Evolutionary conservation across 2,113 vertebrate species (phyloP), one percentile per base, ranked within the genome.

Genomic region (Anarrhichthys ocellatus): DNA sequence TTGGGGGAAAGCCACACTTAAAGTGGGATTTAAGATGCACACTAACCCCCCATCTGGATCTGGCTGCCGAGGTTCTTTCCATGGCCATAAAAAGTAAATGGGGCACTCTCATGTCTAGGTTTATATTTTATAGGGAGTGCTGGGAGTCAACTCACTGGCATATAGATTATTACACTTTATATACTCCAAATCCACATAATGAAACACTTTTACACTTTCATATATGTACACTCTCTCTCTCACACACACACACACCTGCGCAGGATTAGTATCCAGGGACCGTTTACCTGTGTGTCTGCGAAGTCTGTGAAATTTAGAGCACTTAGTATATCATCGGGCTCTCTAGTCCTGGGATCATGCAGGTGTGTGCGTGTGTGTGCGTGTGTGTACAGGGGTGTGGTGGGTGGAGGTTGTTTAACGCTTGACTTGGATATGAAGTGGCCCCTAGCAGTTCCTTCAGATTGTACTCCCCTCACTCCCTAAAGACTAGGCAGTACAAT

Each of bases 141-240:
- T 72, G 27, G 32, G 29, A 84, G 73, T 84, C 22, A 73, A 44
- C 54, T 58, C 54, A 58, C 83, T 81, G 73, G 82, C 64, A 83
- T 81, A 80, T 76, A 86, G 70, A 88, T 89, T 83, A 86, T 82
- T 83, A 14, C 24, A 72, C 36, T 88, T 88, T 87, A 89, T 83
- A 69, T 81, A 84, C 78, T 87, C 44, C 65, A 71, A 83, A 78
- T 73, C n/a, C 84, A 78, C 88, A 85, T 80, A 85, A 87, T 88
- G 80, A 89, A 83, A 88, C 76, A 82, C 85, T 68, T 62, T 80
- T 69, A 77, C 42, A 80, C 59, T 77, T 67, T 77, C 6, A 79
- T 61, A 62, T 42, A 59, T 27, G 42, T 18, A n/a, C 68, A 58
- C 74, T 62, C n/a, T 59, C 63, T 69, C 50, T 22, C 29, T 15